These are phyloP conservation scores for Uropetala carovei DNA, from an alignment of 2,888 invertebrate genomes.

Conservation along the genomic window DNA sequence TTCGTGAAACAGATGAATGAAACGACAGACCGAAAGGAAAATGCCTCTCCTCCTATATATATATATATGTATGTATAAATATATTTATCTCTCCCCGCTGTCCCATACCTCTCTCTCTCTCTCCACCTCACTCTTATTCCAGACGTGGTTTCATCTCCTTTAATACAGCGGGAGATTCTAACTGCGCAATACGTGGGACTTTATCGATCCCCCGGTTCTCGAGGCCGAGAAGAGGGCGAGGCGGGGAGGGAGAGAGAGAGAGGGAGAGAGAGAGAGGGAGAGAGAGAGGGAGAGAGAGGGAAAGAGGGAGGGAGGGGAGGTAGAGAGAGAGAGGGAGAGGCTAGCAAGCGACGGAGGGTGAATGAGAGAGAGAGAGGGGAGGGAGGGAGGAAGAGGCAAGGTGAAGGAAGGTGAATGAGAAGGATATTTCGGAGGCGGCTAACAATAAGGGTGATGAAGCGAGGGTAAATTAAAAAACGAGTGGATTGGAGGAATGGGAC, in stretches of 20 bases:
- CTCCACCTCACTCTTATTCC: background rate
- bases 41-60: background rate
- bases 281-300: background rate
- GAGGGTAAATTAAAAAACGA: background rate
- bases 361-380: background rate
- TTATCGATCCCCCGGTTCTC: constrained; percentile 44
- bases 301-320: background rate
- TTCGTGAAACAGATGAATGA: background rate
- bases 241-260: background rate
- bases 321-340: background rate
- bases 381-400: background rate
- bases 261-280: background rate
- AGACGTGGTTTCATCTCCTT: background rate
- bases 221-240: constrained; percentile 4
- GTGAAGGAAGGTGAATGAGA: background rate
- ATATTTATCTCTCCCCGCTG: background rate
- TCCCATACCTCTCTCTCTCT: no score
- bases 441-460: no score
- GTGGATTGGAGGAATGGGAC: background rate
- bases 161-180: constrained; percentile 26
- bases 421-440: no score
- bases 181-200: constrained; percentile 48
- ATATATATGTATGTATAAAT: background rate
- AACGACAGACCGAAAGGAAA: background rate
- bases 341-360: background rate